Evolutionary conservation across 2,113 vertebrate genomes (phyloP), one percentile per base, ranked within the genome.

Genomic region (Mystacornis crossleyi): DNA sequence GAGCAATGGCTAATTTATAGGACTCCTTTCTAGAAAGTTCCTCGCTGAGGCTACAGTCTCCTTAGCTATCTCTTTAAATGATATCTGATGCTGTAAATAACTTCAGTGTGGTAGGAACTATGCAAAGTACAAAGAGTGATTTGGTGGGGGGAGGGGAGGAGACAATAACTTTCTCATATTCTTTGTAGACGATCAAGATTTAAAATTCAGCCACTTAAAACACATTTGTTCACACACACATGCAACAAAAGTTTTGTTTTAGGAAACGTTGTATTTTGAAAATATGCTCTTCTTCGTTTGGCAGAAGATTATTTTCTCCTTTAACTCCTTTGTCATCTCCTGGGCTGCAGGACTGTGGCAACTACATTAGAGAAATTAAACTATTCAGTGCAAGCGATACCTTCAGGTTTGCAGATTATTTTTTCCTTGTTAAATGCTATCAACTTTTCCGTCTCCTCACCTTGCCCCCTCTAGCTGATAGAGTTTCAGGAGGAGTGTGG

Each of bases 21-120:
- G 94, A 97, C 95, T 98, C 94, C 92, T 97, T 98, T 98, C 98
- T 98, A 96, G 98, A 98, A 98, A 98, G 98, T 98, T 98, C 98
- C 97, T 98, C 95, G 95, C 97, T 92, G 89, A 98, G 89, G 95
- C 97, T 97, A 96, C 91, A 91, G 92, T 95, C 96, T 96, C 91
- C 96, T 97, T 97, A 93, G 94, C 96, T 98, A 98, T 98, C 97
- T 98, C 98, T 98, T 97, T 98, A 98, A 98, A 98, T 93, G 97
- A 86, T 98, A 98, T 98, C 97, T 96, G 97, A 98, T 91, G 97
- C 96, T 95, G 96, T 98, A 98, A 98, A 98, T 98, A 98, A 97
- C 97, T 95, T 95, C 91, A 94, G 85, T 77, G 75, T 96, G 88
- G 94, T 90, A 93, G 82, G 86, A 97, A 88, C 93, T 73, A 89